Conservation (phyloP, 2,888 invertebrate genomes). For the Melieria omissa region DNA sequence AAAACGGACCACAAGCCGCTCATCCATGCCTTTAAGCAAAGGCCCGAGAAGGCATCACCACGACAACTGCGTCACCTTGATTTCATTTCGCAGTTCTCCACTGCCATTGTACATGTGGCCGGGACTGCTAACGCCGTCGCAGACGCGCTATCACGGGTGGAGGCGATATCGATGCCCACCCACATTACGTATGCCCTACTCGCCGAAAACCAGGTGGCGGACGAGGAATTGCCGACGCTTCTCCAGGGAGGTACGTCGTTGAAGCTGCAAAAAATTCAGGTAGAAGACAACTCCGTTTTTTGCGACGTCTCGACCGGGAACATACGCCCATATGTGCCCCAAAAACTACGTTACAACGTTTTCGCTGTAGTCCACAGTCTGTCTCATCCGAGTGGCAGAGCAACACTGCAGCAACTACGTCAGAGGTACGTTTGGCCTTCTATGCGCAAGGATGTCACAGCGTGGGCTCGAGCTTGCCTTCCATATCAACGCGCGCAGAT, state of each 20-base stretch:
- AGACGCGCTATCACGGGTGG: too few relatives aligned
- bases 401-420: constrained; percentile 14
- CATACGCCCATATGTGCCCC: constrained; percentile 21
- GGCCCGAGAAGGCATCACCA: too few relatives aligned
- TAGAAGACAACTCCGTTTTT: neutral
- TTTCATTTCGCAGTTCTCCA: too few relatives aligned
- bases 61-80: too few relatives aligned
- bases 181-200: neutral
- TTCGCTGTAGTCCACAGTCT: constrained; percentile 16
- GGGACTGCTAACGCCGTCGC: too few relatives aligned
- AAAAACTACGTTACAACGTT: constrained; percentile 4
- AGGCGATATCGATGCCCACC: too few relatives aligned
- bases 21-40: too few relatives aligned
- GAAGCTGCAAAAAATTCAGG: constrained; percentile 22
- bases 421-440: constrained; percentile 35
- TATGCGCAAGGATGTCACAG: constrained; percentile 25
- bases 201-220: constrained; percentile 26
- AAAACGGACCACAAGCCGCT: too few relatives aligned
- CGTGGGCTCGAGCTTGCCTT: constrained; percentile 23
- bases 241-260: constrained; percentile 27
- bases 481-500: constrained; percentile 31
- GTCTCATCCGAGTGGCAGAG: constrained; percentile 30
- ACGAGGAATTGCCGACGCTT: constrained; percentile 21
- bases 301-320: constrained; percentile 7
- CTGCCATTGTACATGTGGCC: too few relatives aligned